phyloP scores from a whole-genome alignment of 2,797 vertebrate species.

The Mormyrops attenuatus region DNA sequence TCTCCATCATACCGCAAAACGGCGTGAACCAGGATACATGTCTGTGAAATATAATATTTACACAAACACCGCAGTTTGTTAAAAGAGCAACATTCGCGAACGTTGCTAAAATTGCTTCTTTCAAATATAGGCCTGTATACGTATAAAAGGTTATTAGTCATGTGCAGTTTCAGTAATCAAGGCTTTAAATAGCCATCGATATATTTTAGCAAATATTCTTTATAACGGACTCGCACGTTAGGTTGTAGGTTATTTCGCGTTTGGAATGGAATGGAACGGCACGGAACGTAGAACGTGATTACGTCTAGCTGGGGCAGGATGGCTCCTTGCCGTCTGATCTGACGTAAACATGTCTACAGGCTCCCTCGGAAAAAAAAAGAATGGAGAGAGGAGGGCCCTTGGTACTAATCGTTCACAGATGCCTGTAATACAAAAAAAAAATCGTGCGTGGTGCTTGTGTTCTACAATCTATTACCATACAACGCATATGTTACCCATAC shows the following conservation, averaged over 20 bases:
- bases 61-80: neutral
- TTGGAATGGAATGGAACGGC: constrained; percentile 3
- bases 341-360: constrained; percentile 72
- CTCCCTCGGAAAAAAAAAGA: constrained; percentile 53
- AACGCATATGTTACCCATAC: constrained; percentile 18
- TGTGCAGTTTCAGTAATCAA: neutral
- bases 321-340: constrained; percentile 76
- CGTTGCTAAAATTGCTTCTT: neutral
- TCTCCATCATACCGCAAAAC: neutral
- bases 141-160: neutral
- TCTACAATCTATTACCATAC: constrained; percentile 35
- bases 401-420: constrained; percentile 79
- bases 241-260: neutral
- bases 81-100: neutral
- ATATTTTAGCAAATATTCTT: neutral
- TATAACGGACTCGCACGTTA: neutral
- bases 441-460: constrained; percentile 40
- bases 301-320: constrained; percentile 65
- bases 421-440: constrained; percentile 71
- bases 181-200: neutral
- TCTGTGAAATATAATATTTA: neutral
- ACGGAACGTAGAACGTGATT: constrained; percentile 44
- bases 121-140: neutral
- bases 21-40: too few species aligned
- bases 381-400: constrained; percentile 60